Percentiles rank a stretch among this genome's conserved stretches.
Evolutionary conservation across 2,797 vertebrate genomes (phyloP).

Genomic region (Tapirus indicus): DNA sequence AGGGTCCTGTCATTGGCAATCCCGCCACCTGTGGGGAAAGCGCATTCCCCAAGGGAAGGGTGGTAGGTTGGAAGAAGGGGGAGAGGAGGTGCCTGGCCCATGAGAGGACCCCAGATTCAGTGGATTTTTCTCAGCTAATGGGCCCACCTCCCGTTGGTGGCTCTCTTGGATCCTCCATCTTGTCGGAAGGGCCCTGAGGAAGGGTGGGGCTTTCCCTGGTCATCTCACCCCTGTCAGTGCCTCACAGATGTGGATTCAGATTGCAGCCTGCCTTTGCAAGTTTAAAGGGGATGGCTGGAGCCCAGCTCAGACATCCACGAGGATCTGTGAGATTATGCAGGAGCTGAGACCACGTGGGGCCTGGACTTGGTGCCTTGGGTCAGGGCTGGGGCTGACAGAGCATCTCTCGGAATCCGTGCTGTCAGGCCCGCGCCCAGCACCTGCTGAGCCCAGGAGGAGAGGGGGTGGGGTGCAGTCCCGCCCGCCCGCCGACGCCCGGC

Average conservation of each 20-base stretch:
- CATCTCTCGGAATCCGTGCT: not conserved
- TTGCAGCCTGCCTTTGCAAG: not conserved
- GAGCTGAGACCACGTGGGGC: not conserved
- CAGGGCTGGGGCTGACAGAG: not conserved
- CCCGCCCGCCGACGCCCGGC: not conserved
- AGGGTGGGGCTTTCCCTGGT: not conserved
- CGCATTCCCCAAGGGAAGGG: not conserved
- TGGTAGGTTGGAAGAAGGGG: not conserved
- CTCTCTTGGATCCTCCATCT: not conserved
- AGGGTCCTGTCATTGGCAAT: too few species aligned
- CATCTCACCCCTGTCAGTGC: not conserved
- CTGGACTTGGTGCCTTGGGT: not conserved
- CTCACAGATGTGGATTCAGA: not conserved
- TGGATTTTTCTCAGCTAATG: not conserved
- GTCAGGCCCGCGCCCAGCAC: not conserved
- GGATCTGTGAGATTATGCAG: not conserved
- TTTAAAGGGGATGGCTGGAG: not conserved
- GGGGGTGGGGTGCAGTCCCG: not conserved
- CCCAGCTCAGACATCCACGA: not conserved
- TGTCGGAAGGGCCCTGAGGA: not conserved
- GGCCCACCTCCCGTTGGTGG: fast-evolving
- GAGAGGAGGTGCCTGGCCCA: not conserved
- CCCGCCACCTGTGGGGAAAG: too few species aligned
- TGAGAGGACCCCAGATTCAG: too few species aligned
- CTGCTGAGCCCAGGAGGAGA: constrained; percentile 24